Evolutionary conservation across 2,113 vertebrate species (phyloP).

Genomic region (Crotophaga sulcirostris): DNA sequence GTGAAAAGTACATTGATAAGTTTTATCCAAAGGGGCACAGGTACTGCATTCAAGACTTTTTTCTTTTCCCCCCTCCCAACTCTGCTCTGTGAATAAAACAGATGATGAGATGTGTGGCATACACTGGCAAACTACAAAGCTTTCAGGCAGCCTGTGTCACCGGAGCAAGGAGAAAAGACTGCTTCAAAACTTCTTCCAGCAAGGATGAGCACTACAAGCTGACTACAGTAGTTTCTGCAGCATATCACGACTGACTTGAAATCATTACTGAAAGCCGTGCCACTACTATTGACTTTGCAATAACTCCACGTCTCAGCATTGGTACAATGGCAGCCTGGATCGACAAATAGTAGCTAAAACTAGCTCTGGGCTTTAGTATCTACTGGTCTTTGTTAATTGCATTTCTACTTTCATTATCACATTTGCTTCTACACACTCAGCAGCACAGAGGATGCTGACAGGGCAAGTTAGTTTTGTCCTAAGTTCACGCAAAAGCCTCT

Average conservation of each 20-base stretch:
- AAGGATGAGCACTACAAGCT: background rate
- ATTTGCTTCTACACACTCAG: conserved; percentile 19
- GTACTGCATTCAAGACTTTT: background rate
- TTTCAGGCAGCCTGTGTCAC: background rate
- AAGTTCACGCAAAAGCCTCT: background rate
- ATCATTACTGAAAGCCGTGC: conserved; percentile 7
- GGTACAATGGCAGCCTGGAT: background rate
- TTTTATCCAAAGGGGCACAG: background rate
- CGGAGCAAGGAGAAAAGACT: background rate
- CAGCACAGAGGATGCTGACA: conserved; percentile 18
- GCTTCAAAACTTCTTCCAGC: background rate
- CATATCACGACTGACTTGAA: background rate
- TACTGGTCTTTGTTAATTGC: conserved; percentile 61
- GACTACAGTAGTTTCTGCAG: conserved; percentile 7
- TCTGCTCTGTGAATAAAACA: background rate
- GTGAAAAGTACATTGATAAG: background rate
- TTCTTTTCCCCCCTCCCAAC: no score
- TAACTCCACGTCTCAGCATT: conserved; percentile 12
- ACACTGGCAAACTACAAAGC: background rate
- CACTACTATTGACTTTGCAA: conserved; percentile 41
- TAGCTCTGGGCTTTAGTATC: conserved; percentile 7
- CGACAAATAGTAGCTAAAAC: background rate
- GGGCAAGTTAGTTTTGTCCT: conserved; percentile 33
- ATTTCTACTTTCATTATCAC: conserved; percentile 58
- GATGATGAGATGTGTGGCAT: background rate